phyloP scores from a whole-genome alignment of 2,113 vertebrate genomes.

The Corynorhinus townsendii region DNA sequence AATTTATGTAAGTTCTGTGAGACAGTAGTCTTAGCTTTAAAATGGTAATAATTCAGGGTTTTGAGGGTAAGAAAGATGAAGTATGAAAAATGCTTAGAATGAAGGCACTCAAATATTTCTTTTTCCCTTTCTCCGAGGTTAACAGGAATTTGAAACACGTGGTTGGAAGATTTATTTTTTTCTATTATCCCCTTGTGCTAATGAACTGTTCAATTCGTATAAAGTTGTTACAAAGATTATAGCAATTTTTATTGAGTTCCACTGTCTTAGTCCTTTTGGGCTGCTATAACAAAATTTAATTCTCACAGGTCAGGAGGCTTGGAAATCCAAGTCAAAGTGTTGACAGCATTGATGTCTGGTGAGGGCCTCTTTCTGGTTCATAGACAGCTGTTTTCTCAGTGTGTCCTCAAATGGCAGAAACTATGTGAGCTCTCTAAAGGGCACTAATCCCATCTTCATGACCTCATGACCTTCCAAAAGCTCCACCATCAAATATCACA shows the following conservation, averaged over 20 bases:
- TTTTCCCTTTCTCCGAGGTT: not conserved
- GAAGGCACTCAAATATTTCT: not conserved
- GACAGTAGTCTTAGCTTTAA: not conserved
- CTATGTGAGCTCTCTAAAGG: not conserved
- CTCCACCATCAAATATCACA: not conserved
- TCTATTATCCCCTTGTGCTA: not conserved
- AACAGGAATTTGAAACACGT: not conserved
- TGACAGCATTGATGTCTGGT: not conserved
- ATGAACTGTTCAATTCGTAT: not conserved
- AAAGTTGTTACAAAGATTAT: not conserved
- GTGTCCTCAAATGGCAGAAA: not conserved
- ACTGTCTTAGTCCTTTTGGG: not conserved
- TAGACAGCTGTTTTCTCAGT: not conserved
- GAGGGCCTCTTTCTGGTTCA: not conserved
- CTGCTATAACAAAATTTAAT: not conserved
- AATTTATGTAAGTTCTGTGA: not conserved
- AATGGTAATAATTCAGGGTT: not conserved
- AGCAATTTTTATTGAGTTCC: not conserved
- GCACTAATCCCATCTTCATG: not conserved
- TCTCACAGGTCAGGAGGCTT: not conserved
- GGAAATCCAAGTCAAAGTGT: not conserved
- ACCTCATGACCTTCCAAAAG: not conserved
- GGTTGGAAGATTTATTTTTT: not conserved
- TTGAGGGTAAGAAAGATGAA: slow-evolving; percentile 3
- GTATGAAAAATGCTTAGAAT: not conserved